These are phyloP conservation scores for Macrotus californicus DNA, from an alignment of 2,113 vertebrate species.

Conservation along the genomic window DNA sequence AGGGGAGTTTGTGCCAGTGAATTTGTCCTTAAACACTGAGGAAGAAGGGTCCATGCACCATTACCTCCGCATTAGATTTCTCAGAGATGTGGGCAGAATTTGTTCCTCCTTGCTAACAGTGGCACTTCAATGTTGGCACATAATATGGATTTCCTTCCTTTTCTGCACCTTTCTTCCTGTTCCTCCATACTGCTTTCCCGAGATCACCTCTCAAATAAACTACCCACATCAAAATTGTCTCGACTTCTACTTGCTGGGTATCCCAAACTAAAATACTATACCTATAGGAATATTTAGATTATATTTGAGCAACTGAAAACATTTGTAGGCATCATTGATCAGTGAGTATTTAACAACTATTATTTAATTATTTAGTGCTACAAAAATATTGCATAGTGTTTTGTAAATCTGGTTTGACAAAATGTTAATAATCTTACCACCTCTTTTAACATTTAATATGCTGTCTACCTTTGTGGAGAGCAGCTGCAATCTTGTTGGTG, in stretches of 20 bases:
- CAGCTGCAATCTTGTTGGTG: not conserved
- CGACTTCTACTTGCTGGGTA: not conserved
- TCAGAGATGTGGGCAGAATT: not conserved
- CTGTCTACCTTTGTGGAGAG: not conserved
- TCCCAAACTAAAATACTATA: not conserved
- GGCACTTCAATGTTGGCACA: fast-evolving
- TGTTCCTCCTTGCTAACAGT: not conserved
- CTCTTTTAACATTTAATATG: not conserved
- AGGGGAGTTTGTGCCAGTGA: not conserved
- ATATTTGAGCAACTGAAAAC: not conserved
- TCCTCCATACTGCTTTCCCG: not conserved
- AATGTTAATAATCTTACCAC: not conserved
- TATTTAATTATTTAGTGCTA: not conserved
- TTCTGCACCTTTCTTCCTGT: not conserved
- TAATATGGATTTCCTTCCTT: not conserved
- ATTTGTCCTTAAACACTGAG: not conserved
- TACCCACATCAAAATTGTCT: not conserved
- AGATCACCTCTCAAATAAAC: not conserved
- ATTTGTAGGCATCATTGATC: not conserved
- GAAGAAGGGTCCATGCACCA: not conserved
- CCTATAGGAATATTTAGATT: not conserved
- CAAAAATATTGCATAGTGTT: not conserved
- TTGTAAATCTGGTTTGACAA: not conserved
- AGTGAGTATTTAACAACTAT: not conserved
- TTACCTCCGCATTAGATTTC: not conserved